These are phyloP conservation scores for Streblospio benedicti DNA, from an alignment of 1,140 invertebrate genomes.

Conservation along the genomic window DNA sequence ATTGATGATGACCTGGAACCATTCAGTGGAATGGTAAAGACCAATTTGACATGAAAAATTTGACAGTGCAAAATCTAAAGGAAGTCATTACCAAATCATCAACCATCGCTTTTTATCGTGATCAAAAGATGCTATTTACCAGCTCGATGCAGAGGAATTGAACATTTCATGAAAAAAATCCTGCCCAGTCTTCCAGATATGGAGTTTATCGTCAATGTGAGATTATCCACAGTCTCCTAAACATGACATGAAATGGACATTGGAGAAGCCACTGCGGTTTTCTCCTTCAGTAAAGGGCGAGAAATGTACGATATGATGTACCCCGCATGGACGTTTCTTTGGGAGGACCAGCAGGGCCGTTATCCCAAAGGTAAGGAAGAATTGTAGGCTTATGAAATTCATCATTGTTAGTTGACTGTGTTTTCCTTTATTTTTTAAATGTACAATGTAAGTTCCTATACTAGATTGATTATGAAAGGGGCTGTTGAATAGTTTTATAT, in stretches of 20 bases:
- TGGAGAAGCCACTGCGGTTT: constrained; percentile 61
- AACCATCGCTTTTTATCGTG: constrained; percentile 68
- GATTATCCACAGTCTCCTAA: constrained; percentile 89
- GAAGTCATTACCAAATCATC: constrained; percentile 68
- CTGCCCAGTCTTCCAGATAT: constrained; percentile 65
- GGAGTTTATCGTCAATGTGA: no score
- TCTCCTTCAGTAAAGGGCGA: constrained; percentile 93
- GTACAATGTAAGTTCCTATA: no score
- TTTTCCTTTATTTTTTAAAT: no score
- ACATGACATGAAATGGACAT: no score
- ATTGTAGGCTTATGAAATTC: constrained; percentile 73
- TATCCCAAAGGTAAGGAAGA: constrained; percentile 80
- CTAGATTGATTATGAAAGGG: no score
- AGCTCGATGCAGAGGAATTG: constrained; percentile 72
- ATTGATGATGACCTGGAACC: no score
- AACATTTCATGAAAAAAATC: constrained; percentile 68
- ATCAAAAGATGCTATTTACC: constrained; percentile 65
- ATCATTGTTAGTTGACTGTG: no score
- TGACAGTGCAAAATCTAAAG: no score
- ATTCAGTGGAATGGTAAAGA: no score
- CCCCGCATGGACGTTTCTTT: constrained; percentile 95
- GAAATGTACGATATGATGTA: constrained; percentile 97
- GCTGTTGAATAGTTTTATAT: no score
- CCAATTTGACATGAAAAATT: no score
- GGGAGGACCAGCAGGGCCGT: constrained; percentile 91